These are phyloP conservation scores for Tineola bisselliella DNA, from an alignment of 2,888 invertebrate species.

Conservation along the genomic window DNA sequence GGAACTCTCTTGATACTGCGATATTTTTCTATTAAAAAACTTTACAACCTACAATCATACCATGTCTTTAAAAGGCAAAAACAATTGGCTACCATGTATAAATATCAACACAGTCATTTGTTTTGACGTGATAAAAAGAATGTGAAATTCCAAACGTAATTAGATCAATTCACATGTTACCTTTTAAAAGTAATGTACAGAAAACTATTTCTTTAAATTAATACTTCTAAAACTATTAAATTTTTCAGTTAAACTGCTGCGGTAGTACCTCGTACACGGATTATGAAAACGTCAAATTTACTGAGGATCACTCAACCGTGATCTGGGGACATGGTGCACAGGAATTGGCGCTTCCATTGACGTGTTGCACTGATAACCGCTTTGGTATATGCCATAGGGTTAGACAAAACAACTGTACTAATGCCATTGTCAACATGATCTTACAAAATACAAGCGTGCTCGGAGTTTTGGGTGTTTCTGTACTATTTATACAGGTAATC, in stretches of 20 bases:
- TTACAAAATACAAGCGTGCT: conserved; percentile 47
- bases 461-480: conserved; percentile 53
- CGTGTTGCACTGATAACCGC: conserved; percentile 32
- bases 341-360: conserved; percentile 32
- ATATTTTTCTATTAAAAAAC: too few relatives aligned
- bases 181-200: too few relatives aligned
- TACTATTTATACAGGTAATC: conserved; percentile 49
- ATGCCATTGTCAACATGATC: conserved; percentile 35
- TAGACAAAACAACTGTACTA: conserved; percentile 34
- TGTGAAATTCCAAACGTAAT: too few relatives aligned
- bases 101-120: too few relatives aligned
- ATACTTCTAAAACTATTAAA: too few relatives aligned
- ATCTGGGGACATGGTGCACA: conserved; percentile 24
- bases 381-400: conserved; percentile 31
- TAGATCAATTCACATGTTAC: too few relatives aligned
- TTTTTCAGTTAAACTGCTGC: conserved; percentile 47
- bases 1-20: too few relatives aligned
- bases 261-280: conserved; percentile 42
- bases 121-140: too few relatives aligned
- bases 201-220: too few relatives aligned
- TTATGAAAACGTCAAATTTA: conserved; percentile 43
- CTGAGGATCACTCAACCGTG: conserved; percentile 32
- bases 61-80: too few relatives aligned
- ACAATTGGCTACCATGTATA: too few relatives aligned
- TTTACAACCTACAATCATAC: too few relatives aligned